Percentiles rank a stretch among this genome's conserved stretches.
Evolutionary conservation across 1,140 invertebrate species (phyloP).

Genomic region (Polypedilum vanderplanki): DNA sequence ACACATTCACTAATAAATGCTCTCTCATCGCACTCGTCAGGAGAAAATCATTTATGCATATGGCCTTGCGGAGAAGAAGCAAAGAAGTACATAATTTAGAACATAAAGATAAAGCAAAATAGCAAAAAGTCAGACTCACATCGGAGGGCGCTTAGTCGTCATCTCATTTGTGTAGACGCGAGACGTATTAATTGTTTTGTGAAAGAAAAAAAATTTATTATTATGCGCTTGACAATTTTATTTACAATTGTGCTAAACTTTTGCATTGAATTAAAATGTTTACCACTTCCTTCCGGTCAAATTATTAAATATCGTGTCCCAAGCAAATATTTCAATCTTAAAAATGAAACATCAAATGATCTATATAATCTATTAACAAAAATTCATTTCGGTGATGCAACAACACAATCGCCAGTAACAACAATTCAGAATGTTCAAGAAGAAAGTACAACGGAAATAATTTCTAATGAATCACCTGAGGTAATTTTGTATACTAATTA

Average conservation of each 20-base stretch:
- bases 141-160: neutral
- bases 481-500: slow-evolving; percentile 4
- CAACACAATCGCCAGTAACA: neutral
- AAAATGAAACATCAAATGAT: neutral
- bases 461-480: neutral
- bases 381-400: neutral
- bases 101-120: slow-evolving; percentile 6
- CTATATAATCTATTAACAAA: neutral
- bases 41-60: too few relatives aligned
- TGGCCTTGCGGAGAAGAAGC: too few relatives aligned
- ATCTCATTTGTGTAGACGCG: neutral
- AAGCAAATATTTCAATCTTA: neutral
- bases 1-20: neutral
- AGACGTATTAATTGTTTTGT: neutral
- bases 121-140: neutral
- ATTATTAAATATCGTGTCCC: neutral
- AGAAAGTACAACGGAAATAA: neutral
- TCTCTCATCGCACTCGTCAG: too few relatives aligned
- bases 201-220: neutral
- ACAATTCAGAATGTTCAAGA: neutral
- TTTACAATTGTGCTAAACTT: neutral
- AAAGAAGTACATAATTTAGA: neutral
- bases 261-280: neutral
- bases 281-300: neutral
- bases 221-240: neutral